Base-by-base conservation (phyloP, 2,888 invertebrate species). In the Adineta ricciae region DNA sequence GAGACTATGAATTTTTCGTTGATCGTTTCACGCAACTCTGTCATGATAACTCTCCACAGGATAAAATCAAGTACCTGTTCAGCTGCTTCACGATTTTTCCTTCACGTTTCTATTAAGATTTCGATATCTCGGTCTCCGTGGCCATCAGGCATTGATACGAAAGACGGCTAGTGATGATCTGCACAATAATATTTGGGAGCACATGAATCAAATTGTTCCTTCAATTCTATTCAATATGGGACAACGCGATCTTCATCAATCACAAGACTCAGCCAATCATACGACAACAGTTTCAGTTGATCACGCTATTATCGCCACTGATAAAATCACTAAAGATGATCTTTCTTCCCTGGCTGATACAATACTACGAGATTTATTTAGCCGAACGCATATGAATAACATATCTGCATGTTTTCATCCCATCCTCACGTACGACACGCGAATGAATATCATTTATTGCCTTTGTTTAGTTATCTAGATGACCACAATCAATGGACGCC, bases 201-300 rank as follows among this genome's bases (percentile, higher is more conserved):
- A 99, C 90, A 99, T 99, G 98, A 97, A 98, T 90, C 99, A 99
- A 92, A 99, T 99, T 88, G 96, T 99, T 11, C 98, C 99, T 0
- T 97, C 98, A 8, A 92, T 99, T 83, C 92, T 99, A 24, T 99
- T 95, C 91, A 99, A 99, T 89, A 96, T 99, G 96, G 97, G 94
- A 88, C 90, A 11, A n/a, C 9, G 0, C 16, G 19, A 16, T 32
- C 27, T 32, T 32, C 2, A 36, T 64, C 64, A 19, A 64, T 32
- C 64, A 27, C 64, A 36, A 64, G 4, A 32, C 16, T n/a, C 7
- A 32, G 4, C 64, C 5, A 8, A 46, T 11, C 46, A 46, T 8
- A 46, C 46, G 46, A 64, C 64, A 36, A 64, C 5, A 1, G n/a
- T 78, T 41, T 41, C 78, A 78, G 24, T 41, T 7, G 78, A 41